Base-by-base conservation (phyloP, 1,140 invertebrate genomes). In the Melanaphis sacchari region DNA sequence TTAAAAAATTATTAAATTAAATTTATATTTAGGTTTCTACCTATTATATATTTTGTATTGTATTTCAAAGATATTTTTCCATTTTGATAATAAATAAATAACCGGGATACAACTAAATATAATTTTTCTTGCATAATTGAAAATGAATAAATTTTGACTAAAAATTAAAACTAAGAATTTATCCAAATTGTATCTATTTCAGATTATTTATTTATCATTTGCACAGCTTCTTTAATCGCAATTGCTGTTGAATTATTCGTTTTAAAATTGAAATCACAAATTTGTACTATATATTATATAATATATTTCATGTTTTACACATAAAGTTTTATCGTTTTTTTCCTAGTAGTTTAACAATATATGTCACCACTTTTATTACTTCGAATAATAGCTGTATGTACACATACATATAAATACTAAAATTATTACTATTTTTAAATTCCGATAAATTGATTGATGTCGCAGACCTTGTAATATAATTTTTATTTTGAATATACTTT, bases 401-500 rank as follows among this genome's bases (percentile, higher is more conserved):
- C 41, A 21, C 6, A 22, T 31, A 3, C 3, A 5, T 1, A 8
- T 7, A 46, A 43, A 36, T 43, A n/a, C 85, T 2, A 18, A 88
- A 49, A 88, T 43, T 36, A 49, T 49, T 46, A 46, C 22, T 88
- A n/a, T 36, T 88, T 49, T 43, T 88, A 36, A 46, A 88, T 49
- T 87, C 85, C n/a, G 31, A 46, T 36, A 88, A 88, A 88, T 88
- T 46, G 43, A 46, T 88, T 43, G 18, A 22, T 43, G 43, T 88
- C 4, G 24, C 38, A 41, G 59, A 76, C 59, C 59, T 76, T 76
- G 41, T n/a, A 46, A 49, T 18, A 88, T 88, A 21, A 49, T 88
- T 88, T 88, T 46, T n/a, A 88, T 87, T 87, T 87, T 0, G 24
- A 87, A 41, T 38, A 38, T 87, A 87, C 84, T 43, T 87, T 87